phyloP scores from a whole-genome alignment of 1,140 invertebrate species.

The Papilio aristodemus region DNA sequence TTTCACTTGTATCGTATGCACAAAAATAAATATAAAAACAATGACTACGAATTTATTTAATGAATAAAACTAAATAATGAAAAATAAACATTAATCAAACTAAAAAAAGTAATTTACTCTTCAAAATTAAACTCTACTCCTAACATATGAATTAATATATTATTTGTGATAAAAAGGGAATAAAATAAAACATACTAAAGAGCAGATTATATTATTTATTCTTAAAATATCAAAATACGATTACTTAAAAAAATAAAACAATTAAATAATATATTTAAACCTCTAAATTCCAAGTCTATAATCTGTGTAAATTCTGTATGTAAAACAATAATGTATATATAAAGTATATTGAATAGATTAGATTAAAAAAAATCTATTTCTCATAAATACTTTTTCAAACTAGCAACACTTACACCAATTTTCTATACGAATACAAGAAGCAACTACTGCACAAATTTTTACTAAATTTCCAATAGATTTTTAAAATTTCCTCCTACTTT shows the following conservation, averaged over 20 bases:
- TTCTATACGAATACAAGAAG: slow-evolving; percentile 30
- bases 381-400: slow-evolving; percentile 33
- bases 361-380: slow-evolving; percentile 27
- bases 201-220: slow-evolving; percentile 45
- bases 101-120: no score
- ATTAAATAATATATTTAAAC: slow-evolving; percentile 46
- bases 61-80: no score
- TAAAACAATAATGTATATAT: slow-evolving; percentile 40
- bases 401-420: slow-evolving; percentile 33
- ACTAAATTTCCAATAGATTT: slow-evolving; percentile 16
- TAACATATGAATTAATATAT: no score
- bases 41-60: no score
- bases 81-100: no score
- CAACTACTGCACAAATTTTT: slow-evolving; percentile 27
- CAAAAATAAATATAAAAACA: no score
- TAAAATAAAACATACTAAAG: slow-evolving; percentile 42
- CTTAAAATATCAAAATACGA: slow-evolving; percentile 59
- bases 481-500: slow-evolving; percentile 6
- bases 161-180: slow-evolving; percentile 2
- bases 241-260: slow-evolving; percentile 51
- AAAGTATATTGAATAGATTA: slow-evolving; percentile 25
- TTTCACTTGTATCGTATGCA: no score
- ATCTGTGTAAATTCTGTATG: slow-evolving; percentile 35
- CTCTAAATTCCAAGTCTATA: slow-evolving; percentile 46
- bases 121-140: no score